phyloP scores from a whole-genome alignment of 2,113 vertebrate species.

The Gallinago jamesoni region DNA sequence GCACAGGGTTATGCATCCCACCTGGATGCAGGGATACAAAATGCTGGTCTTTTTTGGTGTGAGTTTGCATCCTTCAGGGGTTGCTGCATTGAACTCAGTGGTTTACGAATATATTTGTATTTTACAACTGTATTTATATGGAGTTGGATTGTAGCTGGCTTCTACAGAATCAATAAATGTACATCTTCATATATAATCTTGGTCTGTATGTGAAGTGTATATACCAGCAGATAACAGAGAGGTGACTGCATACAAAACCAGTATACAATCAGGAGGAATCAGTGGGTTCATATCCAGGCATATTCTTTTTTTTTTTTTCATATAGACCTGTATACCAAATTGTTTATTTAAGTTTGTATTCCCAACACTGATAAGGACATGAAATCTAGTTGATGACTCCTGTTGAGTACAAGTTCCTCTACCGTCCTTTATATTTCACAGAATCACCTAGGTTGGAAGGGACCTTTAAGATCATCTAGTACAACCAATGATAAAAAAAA shows the following conservation, averaged over 20 bases:
- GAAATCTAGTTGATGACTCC: neutral
- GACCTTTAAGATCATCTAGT: no score
- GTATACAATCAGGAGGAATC: neutral
- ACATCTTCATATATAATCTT: neutral
- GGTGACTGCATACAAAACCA: neutral
- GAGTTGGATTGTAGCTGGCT: neutral
- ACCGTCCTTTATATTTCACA: no score
- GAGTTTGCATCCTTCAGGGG: neutral
- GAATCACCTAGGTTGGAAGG: no score
- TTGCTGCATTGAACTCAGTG: neutral
- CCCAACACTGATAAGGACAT: neutral
- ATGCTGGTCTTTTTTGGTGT: neutral
- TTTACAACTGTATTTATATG: neutral
- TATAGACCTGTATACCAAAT: neutral
- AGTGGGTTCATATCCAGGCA: neutral
- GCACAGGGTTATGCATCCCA: neutral
- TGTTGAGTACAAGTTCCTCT: neutral
- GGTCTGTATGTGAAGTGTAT: neutral
- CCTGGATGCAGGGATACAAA: neutral
- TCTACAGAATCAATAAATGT: neutral
- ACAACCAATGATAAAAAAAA: no score
- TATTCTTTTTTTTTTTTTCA: neutral
- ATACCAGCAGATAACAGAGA: neutral
- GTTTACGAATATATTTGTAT: neutral
- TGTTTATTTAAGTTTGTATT: neutral